A percentile compares a stretch with the other conserved stretches of the same genome.
Evolutionary conservation across 2,888 invertebrate genomes (phyloP).

Genomic region (Graphium colonna): DNA sequence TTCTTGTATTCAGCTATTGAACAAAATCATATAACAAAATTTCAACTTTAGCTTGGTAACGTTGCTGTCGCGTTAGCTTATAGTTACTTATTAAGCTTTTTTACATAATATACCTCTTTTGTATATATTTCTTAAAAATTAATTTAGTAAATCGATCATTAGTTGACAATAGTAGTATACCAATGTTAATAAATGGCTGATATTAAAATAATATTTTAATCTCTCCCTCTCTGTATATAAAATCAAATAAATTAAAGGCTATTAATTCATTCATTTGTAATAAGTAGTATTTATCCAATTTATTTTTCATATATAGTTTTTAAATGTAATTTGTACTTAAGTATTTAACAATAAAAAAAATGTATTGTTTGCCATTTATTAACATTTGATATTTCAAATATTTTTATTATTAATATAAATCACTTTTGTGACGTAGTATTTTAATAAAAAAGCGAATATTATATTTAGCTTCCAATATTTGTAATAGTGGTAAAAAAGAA

Average conservation of each 20-base stretch:
- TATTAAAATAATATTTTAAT: too few relatives aligned
- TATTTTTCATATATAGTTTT: too few relatives aligned
- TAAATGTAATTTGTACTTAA: too few relatives aligned
- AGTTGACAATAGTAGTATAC: neutral
- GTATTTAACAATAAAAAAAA: too few relatives aligned
- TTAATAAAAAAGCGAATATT: neutral
- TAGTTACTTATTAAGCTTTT: slow-evolving; percentile 28
- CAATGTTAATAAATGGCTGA: slow-evolving; percentile 15
- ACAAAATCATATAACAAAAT: slow-evolving; percentile 47
- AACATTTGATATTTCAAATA: slow-evolving; percentile 2
- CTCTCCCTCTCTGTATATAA: too few relatives aligned
- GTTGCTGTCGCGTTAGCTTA: slow-evolving; percentile 32
- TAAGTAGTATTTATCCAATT: too few relatives aligned
- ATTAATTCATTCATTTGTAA: too few relatives aligned
- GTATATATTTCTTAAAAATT: slow-evolving; percentile 20
- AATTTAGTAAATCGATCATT: slow-evolving; percentile 19
- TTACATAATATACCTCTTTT: slow-evolving; percentile 27
- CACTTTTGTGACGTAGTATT: neutral
- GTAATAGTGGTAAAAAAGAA: neutral
- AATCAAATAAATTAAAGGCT: too few relatives aligned
- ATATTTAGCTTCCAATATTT: neutral
- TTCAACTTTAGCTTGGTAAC: slow-evolving; percentile 34
- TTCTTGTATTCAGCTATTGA: slow-evolving; percentile 38
- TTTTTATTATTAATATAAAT: neutral
- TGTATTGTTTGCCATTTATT: slow-evolving; percentile 4